Conservation (phyloP, 2,797 vertebrate species). For the Galagoides demidoff region DNA sequence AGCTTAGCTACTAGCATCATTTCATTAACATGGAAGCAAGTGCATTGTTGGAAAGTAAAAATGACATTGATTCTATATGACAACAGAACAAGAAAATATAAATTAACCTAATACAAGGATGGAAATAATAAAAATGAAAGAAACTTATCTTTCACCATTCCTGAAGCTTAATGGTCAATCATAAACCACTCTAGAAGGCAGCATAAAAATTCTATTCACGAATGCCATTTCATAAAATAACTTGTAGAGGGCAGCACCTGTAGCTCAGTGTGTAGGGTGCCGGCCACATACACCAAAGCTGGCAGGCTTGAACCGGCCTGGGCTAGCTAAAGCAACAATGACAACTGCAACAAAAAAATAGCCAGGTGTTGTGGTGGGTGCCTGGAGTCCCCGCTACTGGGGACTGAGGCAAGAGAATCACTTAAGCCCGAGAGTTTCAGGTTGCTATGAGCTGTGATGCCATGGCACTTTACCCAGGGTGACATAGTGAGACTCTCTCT, state of each 20-base stretch:
- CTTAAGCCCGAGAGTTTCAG: too few species aligned
- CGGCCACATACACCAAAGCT: too few species aligned
- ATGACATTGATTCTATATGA: neutral
- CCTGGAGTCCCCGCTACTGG: too few species aligned
- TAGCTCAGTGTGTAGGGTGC: too few species aligned
- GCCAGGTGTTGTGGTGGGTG: too few species aligned
- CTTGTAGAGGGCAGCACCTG: neutral
- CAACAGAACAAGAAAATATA: neutral
- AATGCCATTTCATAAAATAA: neutral
- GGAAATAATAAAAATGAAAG: conserved; percentile 55
- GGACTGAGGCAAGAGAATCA: too few species aligned
- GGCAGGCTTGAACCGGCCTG: too few species aligned
- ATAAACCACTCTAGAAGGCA: neutral
- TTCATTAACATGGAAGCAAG: conserved; percentile 34
- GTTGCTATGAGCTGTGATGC: too few species aligned
- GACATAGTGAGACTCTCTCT: too few species aligned
- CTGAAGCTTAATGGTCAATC: neutral
- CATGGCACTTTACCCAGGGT: too few species aligned
- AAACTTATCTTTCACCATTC: neutral
- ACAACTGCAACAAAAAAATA: too few species aligned
- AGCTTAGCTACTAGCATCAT: conserved; percentile 51
- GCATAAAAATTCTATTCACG: conserved; percentile 14
- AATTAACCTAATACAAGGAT: neutral
- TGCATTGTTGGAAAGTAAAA: conserved; percentile 15
- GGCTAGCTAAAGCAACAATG: too few species aligned